These are phyloP conservation scores for Heptranchias perlo DNA, from an alignment of 2,113 vertebrate genomes.

Conservation along the genomic window DNA sequence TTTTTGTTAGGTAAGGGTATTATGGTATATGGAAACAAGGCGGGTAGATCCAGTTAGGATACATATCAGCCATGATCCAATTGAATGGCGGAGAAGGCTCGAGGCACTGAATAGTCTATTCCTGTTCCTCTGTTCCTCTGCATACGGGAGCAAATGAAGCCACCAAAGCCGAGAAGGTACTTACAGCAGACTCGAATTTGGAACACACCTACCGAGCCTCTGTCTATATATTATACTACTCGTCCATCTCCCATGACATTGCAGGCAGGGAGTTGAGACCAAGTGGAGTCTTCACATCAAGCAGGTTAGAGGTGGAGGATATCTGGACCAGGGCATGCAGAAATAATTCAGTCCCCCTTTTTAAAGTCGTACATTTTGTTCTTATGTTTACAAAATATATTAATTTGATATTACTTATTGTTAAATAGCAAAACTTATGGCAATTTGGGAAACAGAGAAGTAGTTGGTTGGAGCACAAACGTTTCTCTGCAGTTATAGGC, in stretches of 20 bases:
- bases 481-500: neutral
- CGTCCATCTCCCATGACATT: neutral
- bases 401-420: neutral
- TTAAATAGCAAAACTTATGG: neutral
- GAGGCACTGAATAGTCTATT: neutral
- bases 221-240: neutral
- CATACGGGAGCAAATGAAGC: too few relatives aligned
- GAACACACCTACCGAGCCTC: neutral
- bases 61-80: neutral
- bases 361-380: neutral
- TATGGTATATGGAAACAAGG: too few relatives aligned
- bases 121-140: too few relatives aligned
- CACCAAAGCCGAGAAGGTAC: neutral
- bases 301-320: neutral
- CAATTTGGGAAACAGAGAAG: neutral
- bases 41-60: too few relatives aligned
- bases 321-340: neutral
- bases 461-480: neutral
- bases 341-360: neutral
- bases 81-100: neutral
- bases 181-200: neutral
- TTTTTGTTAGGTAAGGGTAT: too few relatives aligned
- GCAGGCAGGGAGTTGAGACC: neutral
- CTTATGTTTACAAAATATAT: neutral
- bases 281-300: neutral